Conservation (phyloP, 2,888 invertebrate species). For the Plebejus melissa region DNA sequence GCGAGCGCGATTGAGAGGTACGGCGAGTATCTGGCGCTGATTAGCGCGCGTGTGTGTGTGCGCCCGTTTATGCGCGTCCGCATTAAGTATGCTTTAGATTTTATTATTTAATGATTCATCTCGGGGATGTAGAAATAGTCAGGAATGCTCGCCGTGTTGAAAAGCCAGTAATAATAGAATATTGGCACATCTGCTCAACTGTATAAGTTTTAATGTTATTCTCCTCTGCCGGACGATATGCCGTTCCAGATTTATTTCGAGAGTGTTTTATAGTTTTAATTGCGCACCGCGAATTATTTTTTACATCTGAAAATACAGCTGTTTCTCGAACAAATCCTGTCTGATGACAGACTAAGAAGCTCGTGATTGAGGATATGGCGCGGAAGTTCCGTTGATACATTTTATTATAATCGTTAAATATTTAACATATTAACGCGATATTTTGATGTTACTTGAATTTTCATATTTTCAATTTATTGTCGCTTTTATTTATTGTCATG, state of each 20-base stretch:
- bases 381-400: slow-evolving; percentile 34
- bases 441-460: slow-evolving; percentile 18
- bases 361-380: background rate
- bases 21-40: slow-evolving; percentile 71
- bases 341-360: slow-evolving; percentile 74
- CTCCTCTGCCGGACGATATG: slow-evolving; percentile 65
- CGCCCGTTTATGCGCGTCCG: slow-evolving; percentile 66
- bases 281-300: slow-evolving; percentile 69
- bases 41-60: slow-evolving; percentile 68
- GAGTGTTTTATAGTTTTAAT: slow-evolving; percentile 75
- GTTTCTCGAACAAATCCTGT: slow-evolving; percentile 64
- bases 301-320: slow-evolving; percentile 58
- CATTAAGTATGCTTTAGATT: slow-evolving; percentile 78
- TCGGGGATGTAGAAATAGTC: slow-evolving; percentile 78
- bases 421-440: slow-evolving; percentile 9
- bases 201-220: slow-evolving; percentile 76
- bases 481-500: background rate
- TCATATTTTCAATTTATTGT: background rate
- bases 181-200: slow-evolving; percentile 75
- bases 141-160: slow-evolving; percentile 72
- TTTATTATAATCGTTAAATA: slow-evolving; percentile 36
- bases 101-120: slow-evolving; percentile 80
- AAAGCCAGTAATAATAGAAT: slow-evolving; percentile 78
- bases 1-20: slow-evolving; percentile 60
- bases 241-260: slow-evolving; percentile 66